phyloP scores from a whole-genome alignment of 2,888 invertebrate genomes.

The Branchellion lobata region DNA sequence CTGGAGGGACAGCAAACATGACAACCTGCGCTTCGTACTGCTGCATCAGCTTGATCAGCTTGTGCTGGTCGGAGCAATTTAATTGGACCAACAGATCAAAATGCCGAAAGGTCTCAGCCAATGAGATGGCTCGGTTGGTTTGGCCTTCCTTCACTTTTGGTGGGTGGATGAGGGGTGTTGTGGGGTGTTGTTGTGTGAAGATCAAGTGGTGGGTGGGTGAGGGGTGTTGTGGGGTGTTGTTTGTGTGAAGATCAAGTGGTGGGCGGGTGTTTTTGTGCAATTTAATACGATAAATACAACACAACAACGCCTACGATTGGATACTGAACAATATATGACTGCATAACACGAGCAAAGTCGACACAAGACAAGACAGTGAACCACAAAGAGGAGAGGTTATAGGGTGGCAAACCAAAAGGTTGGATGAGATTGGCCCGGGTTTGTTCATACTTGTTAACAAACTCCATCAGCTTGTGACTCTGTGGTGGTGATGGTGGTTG shows the following conservation, averaged over 20 bases:
- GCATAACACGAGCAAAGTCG: no score
- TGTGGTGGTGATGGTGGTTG: background rate
- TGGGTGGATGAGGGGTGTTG: background rate
- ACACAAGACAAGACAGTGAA: no score
- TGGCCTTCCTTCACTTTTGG: constrained; percentile 73
- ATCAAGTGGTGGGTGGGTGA: background rate
- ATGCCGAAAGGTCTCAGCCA: constrained; percentile 87
- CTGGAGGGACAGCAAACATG: background rate
- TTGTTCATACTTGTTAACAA: constrained; percentile 71
- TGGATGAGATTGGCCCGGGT: constrained; percentile 60
- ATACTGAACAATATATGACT: no score
- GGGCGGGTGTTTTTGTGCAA: no score
- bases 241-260: background rate
- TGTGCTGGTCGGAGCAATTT: constrained; percentile 76
- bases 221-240: background rate
- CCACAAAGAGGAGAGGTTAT: no score
- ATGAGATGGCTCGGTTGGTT: constrained; percentile 75
- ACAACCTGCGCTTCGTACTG: constrained; percentile 69
- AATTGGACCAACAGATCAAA: constrained; percentile 78
- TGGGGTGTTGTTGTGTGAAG: no score
- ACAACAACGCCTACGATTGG: no score
- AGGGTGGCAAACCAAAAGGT: constrained; percentile 62
- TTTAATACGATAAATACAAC: no score
- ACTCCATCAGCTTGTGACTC: constrained; percentile 46
- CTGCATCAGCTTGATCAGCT: constrained; percentile 73